Evolutionary conservation across 2,888 invertebrate species (phyloP), one percentile per base, ranked within the genome.

Genomic region (Prosapia bicincta): DNA sequence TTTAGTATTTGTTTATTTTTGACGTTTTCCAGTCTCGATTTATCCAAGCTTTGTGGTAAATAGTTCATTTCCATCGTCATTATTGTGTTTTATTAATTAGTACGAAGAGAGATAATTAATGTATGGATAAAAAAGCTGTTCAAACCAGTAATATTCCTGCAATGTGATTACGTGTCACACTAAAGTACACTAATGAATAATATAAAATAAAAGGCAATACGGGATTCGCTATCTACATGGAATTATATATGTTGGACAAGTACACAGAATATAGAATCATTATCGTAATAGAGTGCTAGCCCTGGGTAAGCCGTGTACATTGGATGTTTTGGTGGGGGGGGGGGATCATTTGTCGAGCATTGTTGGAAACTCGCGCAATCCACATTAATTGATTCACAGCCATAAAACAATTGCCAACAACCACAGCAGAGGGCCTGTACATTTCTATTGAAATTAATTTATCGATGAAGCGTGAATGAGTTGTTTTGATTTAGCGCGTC

Each of bases 341-440:
- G 9, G 1, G 54, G 20, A 54, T 54, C 54, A 54, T 54, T 54
- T 54, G 54, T 54, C 20, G 54, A 54, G 54, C 9, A 54, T 54
- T 54, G 54, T 54, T 54, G 54, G 54, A n/a, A 54, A 54, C 54
- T 54, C 54, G 5, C 20, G 72, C 72, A 30, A 72, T 72, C 66
- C 72, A 72, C 26, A 72, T 72, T 72, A 72, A 72, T 72, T 72
- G 72, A 72, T 72, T 72, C 72, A 72, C 66, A 72, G 72, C 72
- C 30, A 25, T 28, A 72, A 72, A 65, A 72, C 72, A 72, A 72
- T 72, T 72, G 65, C 72, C 66, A 72, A 72, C 72, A 72, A 65
- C 72, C 72, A 20, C 54, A 54, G 6, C 54, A 20, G 54, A 54
- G 54, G 54, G 54, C 54, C 54, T 54, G 54, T 54, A 54, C n/a